Evolutionary conservation across 2,888 invertebrate species (phyloP).

Genomic region (Lissocephala sabroskyi): DNA sequence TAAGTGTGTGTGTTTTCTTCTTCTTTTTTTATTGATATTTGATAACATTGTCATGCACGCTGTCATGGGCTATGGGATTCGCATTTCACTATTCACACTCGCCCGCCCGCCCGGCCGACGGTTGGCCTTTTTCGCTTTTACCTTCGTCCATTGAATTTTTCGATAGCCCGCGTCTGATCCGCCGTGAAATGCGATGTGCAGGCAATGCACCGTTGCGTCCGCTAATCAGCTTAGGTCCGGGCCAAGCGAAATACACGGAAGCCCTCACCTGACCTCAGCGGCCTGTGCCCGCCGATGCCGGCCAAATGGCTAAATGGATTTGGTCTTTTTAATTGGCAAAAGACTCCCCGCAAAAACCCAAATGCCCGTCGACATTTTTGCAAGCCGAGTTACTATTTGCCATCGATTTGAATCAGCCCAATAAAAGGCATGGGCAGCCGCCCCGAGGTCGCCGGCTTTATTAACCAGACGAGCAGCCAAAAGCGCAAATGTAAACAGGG

Average conservation of each 20-base stretch:
- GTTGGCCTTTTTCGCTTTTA: no score
- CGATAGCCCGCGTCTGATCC: not conserved
- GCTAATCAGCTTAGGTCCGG: conserved; percentile 52
- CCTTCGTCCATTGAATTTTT: not conserved
- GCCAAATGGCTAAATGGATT: conserved; percentile 49
- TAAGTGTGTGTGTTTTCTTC: conserved; percentile 2
- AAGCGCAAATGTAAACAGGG: no score
- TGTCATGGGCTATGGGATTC: not conserved
- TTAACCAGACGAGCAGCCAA: no score
- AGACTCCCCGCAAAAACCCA: conserved; percentile 6
- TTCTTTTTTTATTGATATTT: conserved; percentile 49
- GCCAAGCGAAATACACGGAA: conserved; percentile 14
- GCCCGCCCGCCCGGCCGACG: no score
- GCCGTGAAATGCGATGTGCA: not conserved
- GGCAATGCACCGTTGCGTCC: conserved; percentile 4
- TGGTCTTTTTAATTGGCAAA: conserved; percentile 51
- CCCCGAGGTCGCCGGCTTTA: no score
- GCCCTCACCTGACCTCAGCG: conserved; percentile 5
- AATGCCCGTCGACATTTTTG: no score
- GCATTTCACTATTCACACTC: no score
- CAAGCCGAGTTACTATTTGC: not conserved
- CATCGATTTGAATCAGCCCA: not conserved
- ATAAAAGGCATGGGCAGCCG: no score
- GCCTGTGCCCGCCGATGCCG: conserved; percentile 3
- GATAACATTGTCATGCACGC: conserved; percentile 49